phyloP scores from a whole-genome alignment of 2,113 vertebrate genomes.

The Scophthalmus maximus region DNA sequence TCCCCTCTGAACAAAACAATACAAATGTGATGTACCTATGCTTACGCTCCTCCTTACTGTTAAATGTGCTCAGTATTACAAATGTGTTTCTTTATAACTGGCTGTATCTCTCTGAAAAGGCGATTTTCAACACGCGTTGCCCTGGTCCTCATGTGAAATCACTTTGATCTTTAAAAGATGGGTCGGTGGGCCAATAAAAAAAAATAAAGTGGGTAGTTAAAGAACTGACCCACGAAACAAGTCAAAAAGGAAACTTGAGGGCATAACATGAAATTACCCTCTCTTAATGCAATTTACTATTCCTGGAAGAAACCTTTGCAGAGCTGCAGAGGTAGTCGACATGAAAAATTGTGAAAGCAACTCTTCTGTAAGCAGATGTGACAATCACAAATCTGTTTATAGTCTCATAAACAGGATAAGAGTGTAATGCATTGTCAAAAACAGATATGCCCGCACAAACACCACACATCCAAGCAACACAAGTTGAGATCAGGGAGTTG shows the following conservation, averaged over 20 bases:
- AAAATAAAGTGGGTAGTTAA: neutral
- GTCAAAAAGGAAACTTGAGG: neutral
- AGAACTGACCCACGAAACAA: neutral
- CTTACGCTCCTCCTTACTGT: too few species aligned
- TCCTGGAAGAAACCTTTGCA: neutral
- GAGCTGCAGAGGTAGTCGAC: neutral
- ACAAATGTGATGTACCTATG: too few species aligned
- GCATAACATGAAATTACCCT: neutral
- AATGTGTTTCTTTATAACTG: neutral
- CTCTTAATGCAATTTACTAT: neutral
- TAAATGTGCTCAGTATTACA: neutral
- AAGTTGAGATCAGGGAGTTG: conserved; percentile 5
- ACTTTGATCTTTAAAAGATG: neutral
- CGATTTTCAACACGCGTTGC: neutral
- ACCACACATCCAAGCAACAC: neutral
- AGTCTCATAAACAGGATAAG: neutral
- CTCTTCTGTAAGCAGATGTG: conserved; percentile 9
- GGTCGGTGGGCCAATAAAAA: conserved; percentile 3
- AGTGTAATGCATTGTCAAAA: neutral
- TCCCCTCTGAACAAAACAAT: neutral
- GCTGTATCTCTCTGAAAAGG: neutral
- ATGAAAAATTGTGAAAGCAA: neutral
- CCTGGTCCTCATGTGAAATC: neutral
- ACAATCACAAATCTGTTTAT: neutral
- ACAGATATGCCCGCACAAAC: neutral